Evolutionary conservation across 2,113 vertebrate species (phyloP).

Genomic region (Odontophorus gujanensis): DNA sequence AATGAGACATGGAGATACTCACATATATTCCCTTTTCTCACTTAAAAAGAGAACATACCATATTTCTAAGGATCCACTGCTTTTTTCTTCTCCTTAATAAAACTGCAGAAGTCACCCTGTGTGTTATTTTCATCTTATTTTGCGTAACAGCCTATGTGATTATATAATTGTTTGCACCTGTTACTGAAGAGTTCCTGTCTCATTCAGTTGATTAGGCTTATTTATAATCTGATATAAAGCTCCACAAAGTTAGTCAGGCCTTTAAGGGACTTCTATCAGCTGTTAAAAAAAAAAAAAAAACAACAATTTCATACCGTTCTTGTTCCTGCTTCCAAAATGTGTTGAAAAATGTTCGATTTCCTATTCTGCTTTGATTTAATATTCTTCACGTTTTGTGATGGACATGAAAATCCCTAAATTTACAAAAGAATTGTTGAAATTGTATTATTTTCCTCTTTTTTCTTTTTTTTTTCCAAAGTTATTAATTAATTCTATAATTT

Average conservation of each 20-base stretch:
- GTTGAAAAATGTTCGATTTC: not conserved
- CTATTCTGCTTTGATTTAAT: not conserved
- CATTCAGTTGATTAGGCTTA: conserved; percentile 18
- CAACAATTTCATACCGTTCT: not conserved
- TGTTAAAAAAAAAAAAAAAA: not conserved
- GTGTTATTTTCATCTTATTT: not conserved
- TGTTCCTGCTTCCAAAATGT: not conserved
- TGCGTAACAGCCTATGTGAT: not conserved
- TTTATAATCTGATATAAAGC: not conserved
- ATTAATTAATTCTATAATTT: conserved; percentile 33
- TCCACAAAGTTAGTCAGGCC: not conserved
- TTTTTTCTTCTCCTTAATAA: not conserved
- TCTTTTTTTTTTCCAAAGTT: not conserved
- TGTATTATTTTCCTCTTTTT: conserved; percentile 8
- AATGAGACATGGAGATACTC: accelerated
- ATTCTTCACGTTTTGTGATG: not conserved
- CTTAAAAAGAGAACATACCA: not conserved
- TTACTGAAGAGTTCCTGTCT: conserved; percentile 21
- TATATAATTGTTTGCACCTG: conserved; percentile 48
- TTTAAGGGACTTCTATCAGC: not conserved
- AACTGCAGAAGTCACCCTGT: not conserved
- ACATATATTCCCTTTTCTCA: not conserved
- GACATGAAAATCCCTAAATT: not conserved
- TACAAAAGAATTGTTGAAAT: not conserved
- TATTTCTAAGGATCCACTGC: not conserved